phyloP scores from a whole-genome alignment of 1,140 invertebrate genomes.

The Leptopilina clavipes region DNA sequence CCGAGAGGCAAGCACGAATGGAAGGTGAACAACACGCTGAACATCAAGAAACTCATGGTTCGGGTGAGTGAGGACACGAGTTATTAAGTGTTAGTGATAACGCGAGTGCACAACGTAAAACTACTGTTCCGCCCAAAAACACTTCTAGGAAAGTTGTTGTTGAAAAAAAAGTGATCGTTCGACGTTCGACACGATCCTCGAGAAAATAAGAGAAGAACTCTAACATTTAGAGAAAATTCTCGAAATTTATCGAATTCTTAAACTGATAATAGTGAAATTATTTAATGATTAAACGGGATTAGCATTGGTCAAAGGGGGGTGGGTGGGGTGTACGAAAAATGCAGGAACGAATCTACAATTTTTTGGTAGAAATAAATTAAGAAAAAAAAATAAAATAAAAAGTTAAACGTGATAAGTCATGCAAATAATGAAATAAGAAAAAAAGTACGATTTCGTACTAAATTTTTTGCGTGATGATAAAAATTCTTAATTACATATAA shows the following conservation, averaged over 20 bases:
- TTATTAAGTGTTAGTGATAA: slow-evolving; percentile 37
- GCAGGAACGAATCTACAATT: slow-evolving; percentile 10
- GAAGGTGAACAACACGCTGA: slow-evolving; percentile 67
- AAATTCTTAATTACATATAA: slow-evolving; percentile 67
- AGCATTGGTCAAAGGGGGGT: no score
- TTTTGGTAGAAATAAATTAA: background rate
- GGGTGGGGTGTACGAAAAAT: background rate
- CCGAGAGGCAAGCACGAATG: slow-evolving; percentile 70
- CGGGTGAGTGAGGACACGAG: slow-evolving; percentile 62
- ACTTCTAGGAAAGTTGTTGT: background rate
- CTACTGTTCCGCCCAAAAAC: slow-evolving; percentile 21
- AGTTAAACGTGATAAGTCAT: slow-evolving; percentile 41
- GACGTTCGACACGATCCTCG: background rate
- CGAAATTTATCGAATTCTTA: background rate
- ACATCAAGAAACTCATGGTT: slow-evolving; percentile 58
- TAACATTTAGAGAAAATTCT: slow-evolving; percentile 13
- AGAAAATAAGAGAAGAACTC: slow-evolving; percentile 6
- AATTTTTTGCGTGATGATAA: slow-evolving; percentile 67
- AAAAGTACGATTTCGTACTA: slow-evolving; percentile 55
- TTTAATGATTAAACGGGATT: slow-evolving; percentile 42
- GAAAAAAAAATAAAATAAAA: background rate
- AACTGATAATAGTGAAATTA: slow-evolving; percentile 39
- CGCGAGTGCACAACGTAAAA: slow-evolving; percentile 44
- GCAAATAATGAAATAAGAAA: slow-evolving; percentile 52
- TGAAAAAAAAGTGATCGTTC: background rate